A percentile compares a stretch with the other conserved stretches of the same genome.
These are phyloP conservation scores for Zootermopsis nevadensis DNA, from an alignment of 2,888 invertebrate genomes.

Conservation along the genomic window DNA sequence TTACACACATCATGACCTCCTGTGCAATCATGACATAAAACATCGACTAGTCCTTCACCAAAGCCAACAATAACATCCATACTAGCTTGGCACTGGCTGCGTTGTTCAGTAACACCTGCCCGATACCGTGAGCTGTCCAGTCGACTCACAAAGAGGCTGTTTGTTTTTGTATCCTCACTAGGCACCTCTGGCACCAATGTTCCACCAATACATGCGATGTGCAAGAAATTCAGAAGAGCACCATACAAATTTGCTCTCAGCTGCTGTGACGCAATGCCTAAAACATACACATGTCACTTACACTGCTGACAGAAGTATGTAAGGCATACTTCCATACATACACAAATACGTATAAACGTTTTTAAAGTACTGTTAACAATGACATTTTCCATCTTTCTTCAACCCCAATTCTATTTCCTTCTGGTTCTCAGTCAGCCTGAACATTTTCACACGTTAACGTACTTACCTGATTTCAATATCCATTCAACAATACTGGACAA, in stretches of 20 bases:
- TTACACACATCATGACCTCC: constrained; percentile 91
- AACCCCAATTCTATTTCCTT: neutral
- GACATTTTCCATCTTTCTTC: neutral
- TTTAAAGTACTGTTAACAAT: neutral
- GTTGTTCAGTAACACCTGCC: neutral
- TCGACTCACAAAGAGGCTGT: constrained; percentile 66
- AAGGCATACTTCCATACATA: too few species aligned
- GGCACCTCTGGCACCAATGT: constrained; percentile 63
- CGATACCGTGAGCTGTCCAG: constrained; percentile 68
- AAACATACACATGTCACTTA: neutral
- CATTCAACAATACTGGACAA: constrained; percentile 83
- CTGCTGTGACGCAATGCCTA: constrained; percentile 82
- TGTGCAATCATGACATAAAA: constrained; percentile 86
- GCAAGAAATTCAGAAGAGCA: constrained; percentile 82
- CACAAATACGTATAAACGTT: too few species aligned
- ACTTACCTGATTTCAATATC: constrained; percentile 74
- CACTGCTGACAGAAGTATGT: too few species aligned
- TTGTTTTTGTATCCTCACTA: constrained; percentile 63
- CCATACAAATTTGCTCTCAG: constrained; percentile 89
- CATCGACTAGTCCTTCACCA: constrained; percentile 84
- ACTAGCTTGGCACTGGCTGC: constrained; percentile 62
- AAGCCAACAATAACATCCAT: constrained; percentile 77
- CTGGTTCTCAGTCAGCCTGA: too few species aligned
- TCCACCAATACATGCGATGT: constrained; percentile 64
- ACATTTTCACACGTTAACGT: neutral